Conservation (phyloP, 2,113 vertebrate species). For the Perccottus glenii region DNA sequence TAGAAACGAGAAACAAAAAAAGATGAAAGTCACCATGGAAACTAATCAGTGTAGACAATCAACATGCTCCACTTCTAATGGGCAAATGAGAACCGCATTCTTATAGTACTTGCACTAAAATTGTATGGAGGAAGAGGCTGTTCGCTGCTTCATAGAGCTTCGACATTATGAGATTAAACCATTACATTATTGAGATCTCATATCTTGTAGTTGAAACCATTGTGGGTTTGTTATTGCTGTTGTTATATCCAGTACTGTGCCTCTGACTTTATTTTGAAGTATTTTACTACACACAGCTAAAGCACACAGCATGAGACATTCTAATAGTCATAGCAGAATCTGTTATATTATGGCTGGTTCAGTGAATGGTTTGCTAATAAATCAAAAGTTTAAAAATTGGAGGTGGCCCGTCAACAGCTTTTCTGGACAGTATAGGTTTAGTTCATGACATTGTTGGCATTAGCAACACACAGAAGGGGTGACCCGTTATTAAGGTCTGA, state of each 20-base stretch:
- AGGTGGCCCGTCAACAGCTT: no score
- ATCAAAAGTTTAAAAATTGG: no score
- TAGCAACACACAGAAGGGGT: no score
- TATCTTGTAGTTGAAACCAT: conserved; percentile 17
- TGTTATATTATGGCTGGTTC: no score
- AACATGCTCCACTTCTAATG: conserved; percentile 4
- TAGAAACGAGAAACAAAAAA: neutral
- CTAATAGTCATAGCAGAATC: no score
- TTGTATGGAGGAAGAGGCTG: neutral
- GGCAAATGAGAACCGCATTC: conserved; percentile 10
- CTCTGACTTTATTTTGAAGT: neutral
- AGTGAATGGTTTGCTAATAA: no score
- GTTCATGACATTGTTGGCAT: no score
- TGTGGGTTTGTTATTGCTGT: neutral
- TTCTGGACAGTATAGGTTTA: no score
- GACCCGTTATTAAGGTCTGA: no score
- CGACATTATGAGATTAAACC: conserved; percentile 36
- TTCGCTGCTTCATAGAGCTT: conserved; percentile 25
- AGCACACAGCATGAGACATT: no score
- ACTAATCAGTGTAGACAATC: conserved; percentile 9
- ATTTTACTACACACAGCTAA: no score
- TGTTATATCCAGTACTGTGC: conserved; percentile 7
- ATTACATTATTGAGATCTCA: conserved; percentile 32
- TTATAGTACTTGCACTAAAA: conserved; percentile 18
- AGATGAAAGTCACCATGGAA: conserved; percentile 31